phyloP scores from a whole-genome alignment of 2,797 vertebrate species.

The Esox masquinongy region DNA sequence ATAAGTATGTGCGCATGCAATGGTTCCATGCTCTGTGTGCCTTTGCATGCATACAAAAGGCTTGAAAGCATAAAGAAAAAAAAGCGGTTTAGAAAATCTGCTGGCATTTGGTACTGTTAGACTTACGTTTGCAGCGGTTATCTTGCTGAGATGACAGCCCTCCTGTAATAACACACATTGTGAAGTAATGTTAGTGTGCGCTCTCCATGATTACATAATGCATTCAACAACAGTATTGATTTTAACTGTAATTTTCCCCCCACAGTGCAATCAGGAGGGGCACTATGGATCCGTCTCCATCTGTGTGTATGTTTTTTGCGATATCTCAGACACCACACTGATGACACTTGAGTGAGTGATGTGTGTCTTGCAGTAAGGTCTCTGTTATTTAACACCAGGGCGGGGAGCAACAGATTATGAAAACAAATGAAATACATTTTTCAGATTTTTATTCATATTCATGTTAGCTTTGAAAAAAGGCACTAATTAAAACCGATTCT shows the following conservation, averaged over 20 bases:
- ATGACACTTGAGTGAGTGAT: not conserved
- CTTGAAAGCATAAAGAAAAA: not conserved
- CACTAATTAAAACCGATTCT: too few relatives aligned
- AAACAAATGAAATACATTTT: too few relatives aligned
- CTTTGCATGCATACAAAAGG: constrained; percentile 17
- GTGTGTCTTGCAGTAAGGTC: too few relatives aligned
- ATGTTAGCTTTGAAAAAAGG: too few relatives aligned
- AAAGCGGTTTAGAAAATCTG: not conserved
- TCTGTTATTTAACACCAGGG: too few relatives aligned
- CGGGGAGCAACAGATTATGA: too few relatives aligned
- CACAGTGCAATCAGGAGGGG: too few relatives aligned
- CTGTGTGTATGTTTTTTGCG: not conserved
- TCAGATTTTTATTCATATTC: too few relatives aligned
- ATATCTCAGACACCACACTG: too few relatives aligned
- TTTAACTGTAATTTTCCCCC: not conserved
- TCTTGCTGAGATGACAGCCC: constrained; percentile 72
- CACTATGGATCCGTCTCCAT: not conserved
- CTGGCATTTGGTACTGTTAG: not conserved
- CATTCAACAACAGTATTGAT: not conserved
- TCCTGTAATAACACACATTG: constrained; percentile 66
- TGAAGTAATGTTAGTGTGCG: not conserved
- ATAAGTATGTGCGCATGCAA: not conserved
- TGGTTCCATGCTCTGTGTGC: constrained; percentile 12
- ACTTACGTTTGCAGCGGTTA: constrained; percentile 74
- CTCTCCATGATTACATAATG: not conserved